A percentile compares a stretch with the other conserved stretches of the same genome.
These are phyloP conservation scores for Lithobius niger DNA, from an alignment of 1,140 invertebrate species.

Conservation along the genomic window DNA sequence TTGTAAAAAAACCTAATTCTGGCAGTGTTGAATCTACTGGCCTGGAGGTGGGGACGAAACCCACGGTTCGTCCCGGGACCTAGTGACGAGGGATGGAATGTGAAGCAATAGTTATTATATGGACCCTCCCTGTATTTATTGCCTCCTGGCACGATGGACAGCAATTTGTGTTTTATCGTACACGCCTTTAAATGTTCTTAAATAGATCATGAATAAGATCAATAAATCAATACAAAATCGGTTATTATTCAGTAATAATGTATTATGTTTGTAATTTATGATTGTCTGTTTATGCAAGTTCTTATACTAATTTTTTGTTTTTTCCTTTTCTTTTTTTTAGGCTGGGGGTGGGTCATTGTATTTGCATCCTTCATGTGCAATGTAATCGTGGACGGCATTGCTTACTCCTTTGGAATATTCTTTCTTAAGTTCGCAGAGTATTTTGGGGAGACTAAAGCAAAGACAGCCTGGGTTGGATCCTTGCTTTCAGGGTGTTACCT, in stretches of 20 bases:
- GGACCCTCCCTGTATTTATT: background rate
- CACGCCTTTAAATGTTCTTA: background rate
- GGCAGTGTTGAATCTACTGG: too few species aligned
- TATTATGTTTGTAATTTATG: background rate
- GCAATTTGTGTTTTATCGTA: background rate
- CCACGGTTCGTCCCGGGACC: too few species aligned
- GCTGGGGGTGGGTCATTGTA: constrained; percentile 87
- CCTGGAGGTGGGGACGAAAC: too few species aligned
- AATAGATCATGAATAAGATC: background rate
- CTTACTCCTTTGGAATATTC: constrained; percentile 86
- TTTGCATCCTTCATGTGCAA: constrained; percentile 95
- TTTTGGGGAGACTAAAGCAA: constrained; percentile 74
- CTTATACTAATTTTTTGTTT: background rate
- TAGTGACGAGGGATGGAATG: too few species aligned
- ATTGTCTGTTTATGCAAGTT: background rate
- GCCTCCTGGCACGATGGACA: background rate
- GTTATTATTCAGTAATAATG: background rate
- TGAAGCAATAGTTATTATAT: too few species aligned
- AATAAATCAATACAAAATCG: background rate
- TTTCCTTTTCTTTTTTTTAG: constrained; percentile 16
- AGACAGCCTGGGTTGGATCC: constrained; percentile 85
- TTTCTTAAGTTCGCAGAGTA: constrained; percentile 61
- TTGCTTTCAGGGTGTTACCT: constrained; percentile 87
- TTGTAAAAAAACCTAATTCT: too few species aligned
- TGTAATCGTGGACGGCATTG: constrained; percentile 95